These are phyloP conservation scores for Trypoxylon attenuatum DNA, from an alignment of 2,888 invertebrate genomes.

Conservation along the genomic window DNA sequence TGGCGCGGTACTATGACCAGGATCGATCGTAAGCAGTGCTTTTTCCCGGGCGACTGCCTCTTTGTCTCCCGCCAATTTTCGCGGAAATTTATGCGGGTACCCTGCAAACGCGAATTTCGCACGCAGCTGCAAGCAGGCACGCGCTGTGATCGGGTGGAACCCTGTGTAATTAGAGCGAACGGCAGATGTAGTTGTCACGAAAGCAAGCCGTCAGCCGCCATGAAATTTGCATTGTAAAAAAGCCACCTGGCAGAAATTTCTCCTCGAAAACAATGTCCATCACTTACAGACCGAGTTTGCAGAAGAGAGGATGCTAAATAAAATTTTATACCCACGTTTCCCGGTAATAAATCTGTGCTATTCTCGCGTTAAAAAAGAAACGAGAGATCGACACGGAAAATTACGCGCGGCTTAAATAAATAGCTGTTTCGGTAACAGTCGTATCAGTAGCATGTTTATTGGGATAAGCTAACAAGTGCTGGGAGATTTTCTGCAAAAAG, in stretches of 20 bases:
- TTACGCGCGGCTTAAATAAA: no score
- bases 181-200: not conserved
- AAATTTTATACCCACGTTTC: no score
- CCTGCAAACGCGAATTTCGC: constrained; percentile 6
- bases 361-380: no score
- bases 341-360: no score
- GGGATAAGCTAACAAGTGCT: no score
- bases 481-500: no score
- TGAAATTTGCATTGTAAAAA: not conserved
- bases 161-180: not conserved
- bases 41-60: not conserved
- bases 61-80: constrained; percentile 1
- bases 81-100: constrained; percentile 9
- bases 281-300: not conserved
- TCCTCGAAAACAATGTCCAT: not conserved
- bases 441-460: no score
- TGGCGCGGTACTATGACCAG: no score
- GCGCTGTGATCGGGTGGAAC: constrained; percentile 9
- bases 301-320: no score
- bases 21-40: not conserved
- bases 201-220: not conserved
- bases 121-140: constrained; percentile 9
- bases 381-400: no score
- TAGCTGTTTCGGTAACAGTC: no score
- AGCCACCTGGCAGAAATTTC: not conserved